Conservation (phyloP, 92 coral and sea anemone genomes). For the Palythoa heliodiscus region DNA sequence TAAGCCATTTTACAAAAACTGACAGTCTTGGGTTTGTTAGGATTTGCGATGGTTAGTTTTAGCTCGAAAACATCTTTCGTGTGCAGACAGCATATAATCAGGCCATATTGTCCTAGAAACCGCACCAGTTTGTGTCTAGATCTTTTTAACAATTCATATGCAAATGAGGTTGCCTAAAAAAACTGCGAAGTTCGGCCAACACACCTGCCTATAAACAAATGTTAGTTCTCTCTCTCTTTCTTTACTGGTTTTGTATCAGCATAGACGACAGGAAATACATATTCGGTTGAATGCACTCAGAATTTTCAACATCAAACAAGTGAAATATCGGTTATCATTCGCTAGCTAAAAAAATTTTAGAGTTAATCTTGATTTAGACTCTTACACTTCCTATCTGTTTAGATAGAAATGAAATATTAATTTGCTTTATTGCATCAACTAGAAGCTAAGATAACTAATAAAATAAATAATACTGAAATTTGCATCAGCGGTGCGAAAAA, state of each 20-base stretch:
- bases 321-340: not conserved
- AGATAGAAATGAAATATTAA: constrained; percentile 29
- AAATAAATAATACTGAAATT: not conserved
- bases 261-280: not conserved
- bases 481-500: not conserved
- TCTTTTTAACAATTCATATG: constrained; percentile 2
- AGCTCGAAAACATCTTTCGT: not conserved
- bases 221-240: not conserved
- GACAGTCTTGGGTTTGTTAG: not conserved
- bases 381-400: constrained; percentile 1
- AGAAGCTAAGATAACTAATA: not conserved
- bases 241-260: not conserved
- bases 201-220: constrained; percentile 36
- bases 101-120: not conserved
- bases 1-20: constrained; percentile 62
- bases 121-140: not conserved
- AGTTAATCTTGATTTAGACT: constrained; percentile 5
- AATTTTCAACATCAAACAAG: not conserved
- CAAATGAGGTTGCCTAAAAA: constrained; percentile 30
- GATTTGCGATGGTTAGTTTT: not conserved
- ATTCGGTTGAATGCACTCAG: not conserved
- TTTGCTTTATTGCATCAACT: not conserved
- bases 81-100: not conserved
- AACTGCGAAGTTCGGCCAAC: not conserved
- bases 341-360: not conserved